Percentiles rank a stretch among this genome's conserved stretches.
Evolutionary conservation across 2,888 invertebrate genomes (phyloP).

Genomic region (Colletes collaris): DNA sequence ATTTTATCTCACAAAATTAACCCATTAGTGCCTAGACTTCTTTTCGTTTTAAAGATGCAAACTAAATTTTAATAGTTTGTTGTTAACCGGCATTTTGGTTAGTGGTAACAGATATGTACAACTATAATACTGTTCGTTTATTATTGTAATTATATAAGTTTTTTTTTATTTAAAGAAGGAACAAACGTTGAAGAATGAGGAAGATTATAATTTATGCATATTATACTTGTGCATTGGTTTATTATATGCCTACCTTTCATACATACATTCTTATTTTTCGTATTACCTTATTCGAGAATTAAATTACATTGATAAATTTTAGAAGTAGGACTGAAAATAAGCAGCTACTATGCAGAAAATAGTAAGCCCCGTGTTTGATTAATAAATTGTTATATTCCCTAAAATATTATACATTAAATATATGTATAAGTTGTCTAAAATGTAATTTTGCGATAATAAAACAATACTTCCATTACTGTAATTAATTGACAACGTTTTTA

Average conservation of each 20-base stretch:
- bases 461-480: constrained; percentile 11
- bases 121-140: not conserved
- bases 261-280: constrained; percentile 19
- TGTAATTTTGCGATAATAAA: constrained; percentile 12
- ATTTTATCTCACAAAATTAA: constrained; percentile 18
- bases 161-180: not conserved
- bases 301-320: constrained; percentile 2
- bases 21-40: constrained; percentile 6
- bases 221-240: constrained; percentile 10
- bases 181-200: not conserved
- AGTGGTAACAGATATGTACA: not conserved
- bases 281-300: constrained; percentile 6
- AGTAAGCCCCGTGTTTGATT: constrained; percentile 8
- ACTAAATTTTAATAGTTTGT: constrained; percentile 1
- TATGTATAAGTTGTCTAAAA: constrained; percentile 17
- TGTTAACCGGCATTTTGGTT: not conserved
- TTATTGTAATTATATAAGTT: not conserved
- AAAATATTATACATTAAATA: not conserved
- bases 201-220: not conserved
- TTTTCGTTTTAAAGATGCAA: not conserved
- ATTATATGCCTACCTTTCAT: constrained; percentile 9
- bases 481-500: constrained; percentile 1
- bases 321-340: not conserved
- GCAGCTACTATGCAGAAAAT: not conserved
- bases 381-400: constrained; percentile 12